phyloP scores from a whole-genome alignment of 2,888 invertebrate species.

The Emmelina monodactyla region DNA sequence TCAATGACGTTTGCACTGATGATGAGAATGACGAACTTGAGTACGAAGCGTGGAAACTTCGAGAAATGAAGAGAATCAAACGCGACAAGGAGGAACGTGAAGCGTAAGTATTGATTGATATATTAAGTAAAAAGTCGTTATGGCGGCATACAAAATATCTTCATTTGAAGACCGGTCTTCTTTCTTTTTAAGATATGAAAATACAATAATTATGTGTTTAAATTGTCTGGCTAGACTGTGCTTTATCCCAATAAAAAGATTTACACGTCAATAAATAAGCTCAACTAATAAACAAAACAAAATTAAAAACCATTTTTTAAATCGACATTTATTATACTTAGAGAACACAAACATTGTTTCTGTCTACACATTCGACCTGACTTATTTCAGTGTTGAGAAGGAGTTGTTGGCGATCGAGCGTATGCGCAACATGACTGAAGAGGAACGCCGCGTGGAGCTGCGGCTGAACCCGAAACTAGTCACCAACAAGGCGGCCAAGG shows the following conservation, averaged over 20 bases:
- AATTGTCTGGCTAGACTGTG: too few relatives aligned
- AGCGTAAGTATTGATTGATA: slow-evolving; percentile 77
- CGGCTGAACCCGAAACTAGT: slow-evolving; percentile 90
- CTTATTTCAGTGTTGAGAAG: slow-evolving; percentile 86
- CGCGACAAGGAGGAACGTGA: slow-evolving; percentile 96
- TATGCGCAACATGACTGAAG: slow-evolving; percentile 93
- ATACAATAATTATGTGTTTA: too few relatives aligned
- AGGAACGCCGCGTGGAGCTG: slow-evolving; percentile 89
- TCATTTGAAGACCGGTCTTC: too few relatives aligned
- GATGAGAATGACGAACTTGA: slow-evolving; percentile 97
- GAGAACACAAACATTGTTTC: too few relatives aligned
- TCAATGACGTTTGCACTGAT: slow-evolving; percentile 89
- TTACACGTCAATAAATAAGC: too few relatives aligned
- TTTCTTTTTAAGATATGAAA: too few relatives aligned
- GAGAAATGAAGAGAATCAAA: slow-evolving; percentile 96
- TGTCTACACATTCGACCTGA: too few relatives aligned
- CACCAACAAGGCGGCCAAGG: slow-evolving; percentile 94
- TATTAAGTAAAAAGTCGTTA: too few relatives aligned
- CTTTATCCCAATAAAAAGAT: neutral
- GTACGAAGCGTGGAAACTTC: slow-evolving; percentile 97
- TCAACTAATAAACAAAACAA: too few relatives aligned
- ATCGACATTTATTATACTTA: too few relatives aligned
- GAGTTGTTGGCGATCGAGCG: slow-evolving; percentile 90
- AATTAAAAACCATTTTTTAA: too few relatives aligned
- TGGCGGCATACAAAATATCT: too few relatives aligned